phyloP scores from a whole-genome alignment of 2,888 invertebrate species.

The Busseola fusca region DNA sequence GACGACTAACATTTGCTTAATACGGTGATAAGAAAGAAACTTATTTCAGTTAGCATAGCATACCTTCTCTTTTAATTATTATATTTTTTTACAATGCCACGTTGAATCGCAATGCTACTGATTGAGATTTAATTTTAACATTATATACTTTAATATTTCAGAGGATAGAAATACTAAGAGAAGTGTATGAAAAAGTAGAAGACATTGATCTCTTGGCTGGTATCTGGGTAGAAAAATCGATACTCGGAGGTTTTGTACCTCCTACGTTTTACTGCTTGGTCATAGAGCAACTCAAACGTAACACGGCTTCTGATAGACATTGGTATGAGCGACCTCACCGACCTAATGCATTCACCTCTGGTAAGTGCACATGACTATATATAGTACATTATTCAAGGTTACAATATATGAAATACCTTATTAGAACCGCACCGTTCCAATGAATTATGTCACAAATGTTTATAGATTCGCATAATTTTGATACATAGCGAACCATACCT shows the following conservation, averaged over 20 bases:
- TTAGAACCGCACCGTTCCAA: background rate
- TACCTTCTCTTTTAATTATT: too few species aligned
- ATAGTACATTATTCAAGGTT: conserved; percentile 8
- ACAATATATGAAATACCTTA: background rate
- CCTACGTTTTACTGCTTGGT: conserved; percentile 96
- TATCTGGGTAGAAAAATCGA: conserved; percentile 94
- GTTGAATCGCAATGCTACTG: too few species aligned
- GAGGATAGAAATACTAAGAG: conserved; percentile 72
- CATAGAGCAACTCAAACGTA: conserved; percentile 94
- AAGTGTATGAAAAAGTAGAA: conserved; percentile 88
- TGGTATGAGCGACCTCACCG: conserved; percentile 89
- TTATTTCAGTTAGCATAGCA: background rate
- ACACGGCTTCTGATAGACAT: conserved; percentile 94
- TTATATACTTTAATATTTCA: conserved; percentile 53
- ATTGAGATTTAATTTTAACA: background rate
- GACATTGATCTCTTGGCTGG: conserved; percentile 97
- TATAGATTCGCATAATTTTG: background rate
- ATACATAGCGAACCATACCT: too few species aligned
- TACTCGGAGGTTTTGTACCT: conserved; percentile 94
- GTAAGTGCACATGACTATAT: conserved; percentile 62
- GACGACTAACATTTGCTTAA: background rate
- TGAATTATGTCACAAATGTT: conserved; percentile 4
- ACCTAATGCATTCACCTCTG: conserved; percentile 72
- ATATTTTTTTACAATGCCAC: too few species aligned
- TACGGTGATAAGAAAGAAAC: background rate